Evolutionary conservation across 2,113 vertebrate genomes (phyloP).

Genomic region (Chloroceryle aenea): DNA sequence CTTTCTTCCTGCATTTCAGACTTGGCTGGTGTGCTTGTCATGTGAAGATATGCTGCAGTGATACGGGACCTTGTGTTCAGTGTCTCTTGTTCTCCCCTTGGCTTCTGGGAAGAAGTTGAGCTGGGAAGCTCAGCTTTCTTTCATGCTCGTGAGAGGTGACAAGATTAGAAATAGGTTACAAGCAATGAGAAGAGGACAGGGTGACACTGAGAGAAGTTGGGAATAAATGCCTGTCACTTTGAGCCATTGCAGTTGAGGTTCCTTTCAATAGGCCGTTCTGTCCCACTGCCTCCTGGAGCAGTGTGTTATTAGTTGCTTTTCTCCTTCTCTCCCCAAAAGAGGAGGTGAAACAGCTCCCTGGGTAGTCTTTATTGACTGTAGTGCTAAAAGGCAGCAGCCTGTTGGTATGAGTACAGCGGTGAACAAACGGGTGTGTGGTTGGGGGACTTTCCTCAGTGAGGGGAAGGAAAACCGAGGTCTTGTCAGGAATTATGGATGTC

Average conservation of each 20-base stretch:
- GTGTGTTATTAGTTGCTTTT: neutral
- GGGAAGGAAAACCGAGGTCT: neutral
- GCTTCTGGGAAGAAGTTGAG: neutral
- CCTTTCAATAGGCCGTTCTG: neutral
- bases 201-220: neutral
- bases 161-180: neutral
- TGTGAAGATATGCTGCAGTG: neutral
- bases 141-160: neutral
- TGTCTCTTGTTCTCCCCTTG: neutral
- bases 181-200: neutral
- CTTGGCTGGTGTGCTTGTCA: neutral
- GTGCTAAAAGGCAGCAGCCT: neutral
- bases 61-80: neutral
- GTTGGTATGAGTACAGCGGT: neutral
- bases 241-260: neutral
- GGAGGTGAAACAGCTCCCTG: neutral
- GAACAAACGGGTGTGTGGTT: neutral
- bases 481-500: fast-evolving
- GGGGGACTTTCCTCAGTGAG: neutral
- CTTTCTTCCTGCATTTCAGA: neutral
- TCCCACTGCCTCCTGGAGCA: neutral
- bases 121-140: neutral
- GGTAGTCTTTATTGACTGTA: neutral
- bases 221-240: neutral
- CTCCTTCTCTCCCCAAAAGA: neutral